Evolutionary conservation across 1,140 invertebrate genomes (phyloP).

Genomic region (Pogonomyrmex californicus): DNA sequence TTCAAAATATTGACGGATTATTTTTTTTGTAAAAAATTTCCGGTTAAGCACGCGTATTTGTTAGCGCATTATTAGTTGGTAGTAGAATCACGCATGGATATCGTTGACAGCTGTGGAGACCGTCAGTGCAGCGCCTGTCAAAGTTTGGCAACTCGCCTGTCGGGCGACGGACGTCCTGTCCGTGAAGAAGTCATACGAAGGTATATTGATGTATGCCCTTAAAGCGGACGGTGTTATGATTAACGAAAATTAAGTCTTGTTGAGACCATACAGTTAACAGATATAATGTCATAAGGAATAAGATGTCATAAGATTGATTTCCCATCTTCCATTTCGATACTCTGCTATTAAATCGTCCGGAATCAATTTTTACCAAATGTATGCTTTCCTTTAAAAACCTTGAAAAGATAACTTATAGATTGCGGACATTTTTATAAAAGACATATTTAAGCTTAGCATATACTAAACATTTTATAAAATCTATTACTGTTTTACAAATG

Average conservation of each 20-base stretch:
- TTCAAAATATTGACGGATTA: background rate
- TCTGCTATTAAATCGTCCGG: background rate
- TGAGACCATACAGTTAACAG: slow-evolving; percentile 18
- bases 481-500: background rate
- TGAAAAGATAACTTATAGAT: background rate
- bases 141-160: slow-evolving; percentile 85
- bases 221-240: slow-evolving; percentile 34
- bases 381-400: background rate
- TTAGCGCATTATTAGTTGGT: slow-evolving; percentile 71
- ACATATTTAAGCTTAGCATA: background rate
- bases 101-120: slow-evolving; percentile 85
- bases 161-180: slow-evolving; percentile 84
- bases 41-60: slow-evolving; percentile 46
- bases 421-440: background rate
- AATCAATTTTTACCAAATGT: background rate
- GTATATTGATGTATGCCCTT: slow-evolving; percentile 78
- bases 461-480: slow-evolving; percentile 10
- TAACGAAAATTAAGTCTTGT: slow-evolving; percentile 25
- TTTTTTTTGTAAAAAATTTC: slow-evolving; percentile 26
- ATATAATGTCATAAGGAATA: background rate
- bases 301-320: no score
- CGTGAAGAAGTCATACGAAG: slow-evolving; percentile 85
- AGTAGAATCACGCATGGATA: slow-evolving; percentile 84
- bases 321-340: background rate
- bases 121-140: slow-evolving; percentile 85